These are phyloP conservation scores for Labeo catla DNA, from an alignment of 2,113 vertebrate species.

Conservation along the genomic window DNA sequence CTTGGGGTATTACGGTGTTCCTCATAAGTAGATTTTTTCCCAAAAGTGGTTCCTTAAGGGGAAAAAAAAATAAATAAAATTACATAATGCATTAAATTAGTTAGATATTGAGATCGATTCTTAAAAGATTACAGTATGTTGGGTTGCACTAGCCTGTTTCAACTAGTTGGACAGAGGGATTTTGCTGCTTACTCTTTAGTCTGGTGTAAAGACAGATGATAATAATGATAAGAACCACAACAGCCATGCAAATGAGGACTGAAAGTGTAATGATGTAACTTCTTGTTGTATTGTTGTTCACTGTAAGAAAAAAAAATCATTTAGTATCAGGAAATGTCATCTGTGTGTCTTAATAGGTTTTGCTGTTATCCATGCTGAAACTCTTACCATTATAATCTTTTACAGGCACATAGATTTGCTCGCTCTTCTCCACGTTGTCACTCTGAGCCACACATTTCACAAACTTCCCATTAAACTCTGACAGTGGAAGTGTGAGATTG, in stretches of 20 bases:
- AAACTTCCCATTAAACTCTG: constrained; percentile 7
- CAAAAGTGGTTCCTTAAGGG: not conserved
- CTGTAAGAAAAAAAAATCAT: constrained; percentile 12
- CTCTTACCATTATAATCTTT: constrained; percentile 18
- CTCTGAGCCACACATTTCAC: constrained; percentile 62
- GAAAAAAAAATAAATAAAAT: not conserved
- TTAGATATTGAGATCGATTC: not conserved
- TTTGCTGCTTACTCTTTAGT: constrained; percentile 25
- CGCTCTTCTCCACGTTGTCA: not conserved
- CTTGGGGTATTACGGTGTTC: not conserved
- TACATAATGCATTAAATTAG: not conserved
- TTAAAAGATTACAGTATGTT: not conserved
- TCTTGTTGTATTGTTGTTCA: not conserved
- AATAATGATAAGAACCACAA: not conserved
- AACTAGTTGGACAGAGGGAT: not conserved
- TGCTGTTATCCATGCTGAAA: not conserved
- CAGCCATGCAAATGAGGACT: not conserved
- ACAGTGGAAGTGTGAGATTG: constrained; percentile 59
- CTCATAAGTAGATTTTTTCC: not conserved
- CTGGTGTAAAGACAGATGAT: not conserved
- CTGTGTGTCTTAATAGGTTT: not conserved
- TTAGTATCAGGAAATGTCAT: not conserved
- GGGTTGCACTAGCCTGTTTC: not conserved
- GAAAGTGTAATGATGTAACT: not conserved
- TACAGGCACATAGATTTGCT: not conserved